Conservation (phyloP, 2,797 vertebrate genomes). For the Coccyzus lansbergi region DNA sequence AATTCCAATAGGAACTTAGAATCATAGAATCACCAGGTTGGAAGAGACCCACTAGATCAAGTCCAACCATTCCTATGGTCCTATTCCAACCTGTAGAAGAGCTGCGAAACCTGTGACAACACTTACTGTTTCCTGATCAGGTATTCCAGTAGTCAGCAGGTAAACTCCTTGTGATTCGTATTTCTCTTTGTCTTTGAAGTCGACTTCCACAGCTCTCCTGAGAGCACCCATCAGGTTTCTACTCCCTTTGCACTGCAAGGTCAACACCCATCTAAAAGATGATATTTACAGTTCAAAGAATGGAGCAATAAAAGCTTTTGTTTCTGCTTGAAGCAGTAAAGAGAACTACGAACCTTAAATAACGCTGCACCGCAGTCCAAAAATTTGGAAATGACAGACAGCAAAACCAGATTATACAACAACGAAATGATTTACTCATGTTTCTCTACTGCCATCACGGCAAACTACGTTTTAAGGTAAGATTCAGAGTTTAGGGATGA, state of each 20-base stretch:
- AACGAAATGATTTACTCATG: not conserved
- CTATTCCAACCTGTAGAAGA: too few species aligned
- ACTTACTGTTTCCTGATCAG: slow-evolving; percentile 84
- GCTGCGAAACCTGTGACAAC: not conserved
- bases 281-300: not conserved
- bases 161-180: slow-evolving; percentile 80
- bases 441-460: not conserved
- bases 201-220: slow-evolving; percentile 76
- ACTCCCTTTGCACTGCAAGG: slow-evolving; percentile 75
- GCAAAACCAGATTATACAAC: not conserved
- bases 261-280: slow-evolving; percentile 80
- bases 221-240: slow-evolving; percentile 81
- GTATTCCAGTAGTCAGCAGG: slow-evolving; percentile 82
- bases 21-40: too few species aligned
- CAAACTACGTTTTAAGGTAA: not conserved
- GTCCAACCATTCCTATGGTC: too few species aligned
- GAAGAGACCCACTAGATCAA: too few species aligned
- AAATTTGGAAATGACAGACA: not conserved
- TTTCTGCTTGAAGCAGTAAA: not conserved
- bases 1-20: not conserved
- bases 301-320: not conserved
- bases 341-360: not conserved
- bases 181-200: slow-evolving; percentile 74
- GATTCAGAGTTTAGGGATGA: not conserved
- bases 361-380: not conserved